Base-by-base conservation (phyloP, 2,113 vertebrate genomes). In the Labeo rohita region DNA sequence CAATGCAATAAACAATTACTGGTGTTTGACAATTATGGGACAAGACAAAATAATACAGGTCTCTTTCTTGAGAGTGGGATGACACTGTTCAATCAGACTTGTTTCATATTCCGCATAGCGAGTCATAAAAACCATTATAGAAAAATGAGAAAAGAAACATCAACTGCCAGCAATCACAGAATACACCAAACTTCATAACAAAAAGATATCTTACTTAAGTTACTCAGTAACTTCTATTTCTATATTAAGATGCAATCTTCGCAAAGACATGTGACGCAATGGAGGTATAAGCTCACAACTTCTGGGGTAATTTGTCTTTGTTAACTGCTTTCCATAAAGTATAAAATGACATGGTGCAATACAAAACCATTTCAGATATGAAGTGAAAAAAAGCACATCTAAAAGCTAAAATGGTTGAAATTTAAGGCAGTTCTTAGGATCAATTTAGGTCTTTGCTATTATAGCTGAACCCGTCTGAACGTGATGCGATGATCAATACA, bases 361-460 rank as follows among this genome's bases (percentile, higher is more conserved):
- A 85, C 84, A 89, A 84, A 85, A 86, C 88, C 85, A 6, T 76
- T 86, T 73, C 85, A 89, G 45, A 77, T 87, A 84, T 85, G 84
- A 73, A 66, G 75, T 84, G 86, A 59, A 86, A 79, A 78, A 77
- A 80, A 9, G 28, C 28, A 28, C 68, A 85, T 85, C 65, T 75
- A 89, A 89, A 89, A 85, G 73, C 89, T 88, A 90, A 87, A 89
- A 86, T 87, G 82, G 88, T 83, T 85, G 88, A 85, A 87, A 87
- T 81, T 85, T 63, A 87, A 89, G 85, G 86, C 61, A 85, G 83
- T 89, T 83, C 73, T 75, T 36, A n/a, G 28, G 83, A 87, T 89
- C 86, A 63, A 83, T 87, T 85, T 65, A 70, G 45, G 76, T 43
- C 59, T 79, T 11, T 52, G 77, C 52, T 87, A 89, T 83, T 85